Evolutionary conservation across 2,888 invertebrate species (phyloP).

Genomic region (Osmoderma eremita): DNA sequence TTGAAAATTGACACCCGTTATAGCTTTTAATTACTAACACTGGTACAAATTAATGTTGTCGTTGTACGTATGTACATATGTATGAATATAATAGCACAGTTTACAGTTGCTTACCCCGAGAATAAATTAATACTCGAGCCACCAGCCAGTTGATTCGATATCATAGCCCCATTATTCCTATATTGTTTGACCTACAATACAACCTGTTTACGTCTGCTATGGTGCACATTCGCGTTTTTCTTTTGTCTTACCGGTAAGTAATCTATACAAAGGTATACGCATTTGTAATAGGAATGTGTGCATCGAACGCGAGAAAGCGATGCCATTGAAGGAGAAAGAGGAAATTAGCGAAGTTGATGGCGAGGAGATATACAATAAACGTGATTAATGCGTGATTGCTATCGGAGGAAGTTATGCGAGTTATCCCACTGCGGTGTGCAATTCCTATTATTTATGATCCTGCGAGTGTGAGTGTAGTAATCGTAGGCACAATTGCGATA

Average conservation of each 20-base stretch:
- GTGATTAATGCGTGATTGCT: conserved; percentile 20
- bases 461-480: too few species aligned
- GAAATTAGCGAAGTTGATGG: conserved; percentile 29
- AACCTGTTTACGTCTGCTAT: conserved; percentile 23
- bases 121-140: conserved; percentile 15
- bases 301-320: conserved; percentile 1
- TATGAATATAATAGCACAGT: neutral
- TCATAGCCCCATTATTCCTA: conserved; percentile 1
- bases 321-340: conserved; percentile 9
- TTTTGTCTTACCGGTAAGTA: conserved; percentile 7
- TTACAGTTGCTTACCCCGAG: neutral
- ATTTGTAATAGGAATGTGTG: conserved; percentile 6
- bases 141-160: conserved; percentile 5
- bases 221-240: conserved; percentile 15
- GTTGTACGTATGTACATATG: neutral
- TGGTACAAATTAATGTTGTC: too few species aligned
- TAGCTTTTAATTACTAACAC: too few species aligned
- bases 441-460: neutral
- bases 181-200: conserved; percentile 33
- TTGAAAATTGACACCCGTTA: too few species aligned
- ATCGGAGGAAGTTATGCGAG: conserved; percentile 1
- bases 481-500: too few species aligned
- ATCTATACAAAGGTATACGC: neutral
- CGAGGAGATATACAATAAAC: conserved; percentile 11
- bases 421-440: neutral